Evolutionary conservation across 2,797 vertebrate species (phyloP).

Genomic region (Hypotaenidia philippensis): DNA sequence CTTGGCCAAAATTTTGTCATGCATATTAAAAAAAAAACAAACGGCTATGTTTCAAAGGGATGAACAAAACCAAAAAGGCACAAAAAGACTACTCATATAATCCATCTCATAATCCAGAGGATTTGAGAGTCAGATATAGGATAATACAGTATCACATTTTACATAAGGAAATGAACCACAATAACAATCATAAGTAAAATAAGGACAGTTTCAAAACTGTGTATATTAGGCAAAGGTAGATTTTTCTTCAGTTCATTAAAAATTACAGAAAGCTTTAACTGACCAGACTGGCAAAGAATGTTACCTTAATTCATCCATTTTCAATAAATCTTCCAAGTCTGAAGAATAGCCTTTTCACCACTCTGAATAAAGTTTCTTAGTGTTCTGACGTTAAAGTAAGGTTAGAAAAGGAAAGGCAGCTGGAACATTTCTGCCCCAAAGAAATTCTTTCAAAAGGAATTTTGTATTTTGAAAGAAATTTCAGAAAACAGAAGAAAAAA

Average conservation of each 20-base stretch:
- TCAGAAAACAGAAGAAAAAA: not conserved
- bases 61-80: not conserved
- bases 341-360: not conserved
- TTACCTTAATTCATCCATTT: not conserved
- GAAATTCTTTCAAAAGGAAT: not conserved
- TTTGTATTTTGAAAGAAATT: constrained; percentile 27
- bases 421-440: not conserved
- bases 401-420: not conserved
- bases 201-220: not conserved
- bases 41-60: not conserved
- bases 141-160: not conserved
- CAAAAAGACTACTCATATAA: not conserved
- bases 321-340: not conserved
- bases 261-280: not conserved
- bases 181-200: not conserved
- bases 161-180: not conserved
- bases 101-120: not conserved
- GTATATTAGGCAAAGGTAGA: not conserved
- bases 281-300: not conserved
- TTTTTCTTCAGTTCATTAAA: not conserved
- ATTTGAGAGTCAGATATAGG: not conserved
- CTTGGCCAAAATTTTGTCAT: not conserved
- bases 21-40: not conserved
- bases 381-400: constrained; percentile 11
- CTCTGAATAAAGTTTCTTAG: not conserved